Percentiles rank a stretch among this genome's conserved stretches.
Conservation (phyloP, 1,140 invertebrate species). For the Elysia chlorotica region DNA sequence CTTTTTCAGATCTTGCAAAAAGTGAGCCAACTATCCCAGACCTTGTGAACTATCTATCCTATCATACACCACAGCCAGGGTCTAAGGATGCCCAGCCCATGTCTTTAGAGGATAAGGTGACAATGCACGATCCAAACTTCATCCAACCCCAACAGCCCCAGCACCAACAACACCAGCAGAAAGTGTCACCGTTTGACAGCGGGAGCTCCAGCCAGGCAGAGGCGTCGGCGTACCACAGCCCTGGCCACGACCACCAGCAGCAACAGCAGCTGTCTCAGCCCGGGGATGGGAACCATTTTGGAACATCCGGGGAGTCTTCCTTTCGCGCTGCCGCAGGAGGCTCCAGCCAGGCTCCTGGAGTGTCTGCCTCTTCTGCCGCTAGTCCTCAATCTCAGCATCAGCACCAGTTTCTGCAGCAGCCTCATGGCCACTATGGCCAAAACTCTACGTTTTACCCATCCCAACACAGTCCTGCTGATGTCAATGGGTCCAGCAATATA, state of each 20-base stretch:
- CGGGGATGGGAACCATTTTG: background rate
- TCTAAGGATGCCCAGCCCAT: background rate
- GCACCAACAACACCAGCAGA: background rate
- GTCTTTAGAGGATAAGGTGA: background rate
- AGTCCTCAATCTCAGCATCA: background rate
- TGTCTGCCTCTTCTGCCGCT: background rate
- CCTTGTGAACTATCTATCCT: slow-evolving; percentile 11
- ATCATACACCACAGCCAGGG: background rate
- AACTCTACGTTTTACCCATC: background rate
- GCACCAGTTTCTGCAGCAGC: background rate
- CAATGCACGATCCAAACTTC: background rate
- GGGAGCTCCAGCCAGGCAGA: too few species aligned
- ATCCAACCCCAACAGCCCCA: background rate
- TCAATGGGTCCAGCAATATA: too few species aligned
- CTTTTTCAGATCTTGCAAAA: background rate
- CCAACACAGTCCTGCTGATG: too few species aligned
- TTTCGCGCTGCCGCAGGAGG: background rate
- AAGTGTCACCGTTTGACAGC: too few species aligned
- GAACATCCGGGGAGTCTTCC: background rate
- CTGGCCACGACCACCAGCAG: background rate
- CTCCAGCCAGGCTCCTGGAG: background rate
- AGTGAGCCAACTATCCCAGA: slow-evolving; percentile 11
- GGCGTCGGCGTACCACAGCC: background rate
- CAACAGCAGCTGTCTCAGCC: background rate
- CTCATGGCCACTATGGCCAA: background rate